Evolutionary conservation across 2,113 vertebrate genomes (phyloP), one percentile per base, ranked within the genome.

Genomic region (Pyrgilauda ruficollis): DNA sequence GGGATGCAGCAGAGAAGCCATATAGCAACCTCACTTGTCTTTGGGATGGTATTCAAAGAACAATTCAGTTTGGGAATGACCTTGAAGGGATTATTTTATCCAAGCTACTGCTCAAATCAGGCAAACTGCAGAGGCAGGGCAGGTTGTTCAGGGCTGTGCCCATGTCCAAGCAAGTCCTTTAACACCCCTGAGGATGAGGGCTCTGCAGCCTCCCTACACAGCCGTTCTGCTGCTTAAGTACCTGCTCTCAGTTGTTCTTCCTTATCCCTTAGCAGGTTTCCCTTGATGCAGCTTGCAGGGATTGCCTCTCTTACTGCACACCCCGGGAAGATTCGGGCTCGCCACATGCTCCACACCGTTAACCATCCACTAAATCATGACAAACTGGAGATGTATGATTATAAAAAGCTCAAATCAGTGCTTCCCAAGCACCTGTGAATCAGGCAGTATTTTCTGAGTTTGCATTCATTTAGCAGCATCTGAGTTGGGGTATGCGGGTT

Each of bases 161-260:
- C 2, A 0, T 61, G 47, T 47, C 52, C 28, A 31, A 7, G 15
- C 6, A 31, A 46, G 22, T 86, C 69, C 33, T 70, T 53, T 49
- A 74, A 26, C 18, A 15, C 9, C 10, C 6, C 9, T 0, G 5
- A 16, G n/a, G 49, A 30, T 0, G 1, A 30, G 14, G 19, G 14
- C 41, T 80, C 49, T 44, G 37, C 46, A 84, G 37, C 50, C n/a
- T 58, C 50, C 33, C 31, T 4, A 11, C 35, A 23, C 49, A 88
- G 49, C 49, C 0, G 0, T 41, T 56, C 59, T 19, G 12, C 35
- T 67, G 50, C 46, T 62, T 53, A 39, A 84, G 26, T 49, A 75
- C 15, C 44, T 3, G 1, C 84, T 90, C 19, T 22, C 30, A 52
- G 43, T 80, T 81, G 43, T 72, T 31, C 4, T 72, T 79, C 74